Base-by-base conservation (phyloP, 2,113 vertebrate genomes). In the Neogale vison region DNA sequence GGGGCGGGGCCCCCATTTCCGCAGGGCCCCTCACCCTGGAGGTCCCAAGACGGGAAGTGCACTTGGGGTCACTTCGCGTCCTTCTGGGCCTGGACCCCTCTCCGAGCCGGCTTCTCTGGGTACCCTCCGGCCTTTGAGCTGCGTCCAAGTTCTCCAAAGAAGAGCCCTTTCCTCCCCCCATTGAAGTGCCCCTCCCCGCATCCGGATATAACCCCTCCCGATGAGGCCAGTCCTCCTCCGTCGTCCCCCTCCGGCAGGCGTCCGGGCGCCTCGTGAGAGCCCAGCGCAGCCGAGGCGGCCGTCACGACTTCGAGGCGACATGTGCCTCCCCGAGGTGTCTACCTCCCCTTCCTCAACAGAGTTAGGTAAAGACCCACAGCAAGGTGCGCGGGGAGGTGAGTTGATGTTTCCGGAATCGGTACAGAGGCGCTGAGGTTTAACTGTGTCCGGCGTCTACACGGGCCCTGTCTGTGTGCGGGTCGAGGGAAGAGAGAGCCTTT, bases 311-410 rank as follows among this genome's bases (percentile, higher is more conserved):
- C 3, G 15, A 89, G 92, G 87, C 3, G 76, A 82, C 90, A 45
- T 18, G 93, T 90, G 59, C 80, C 85, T 45, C 88, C 42, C 34
- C 1, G 61, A 47, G n/a, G 23, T 23, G 90, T 57, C 57, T 29
- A 0, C 39, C 8, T 59, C 20, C 42, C 76, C 36, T 34, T 34
- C 4, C 65, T 42, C 71, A 11, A n/a, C 36, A 4, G 0, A 50
- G 91, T 81, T 57, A 83, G 96, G 69, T 69, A 55, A 79, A 96
- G 90, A 36, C 31, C 55, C 74, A 2, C 71, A 39, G 6, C 4
- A 4, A 8, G 2, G 59, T 6, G 55, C 14, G 13, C 8, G 4
- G 87, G 69, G 45, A 45, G 57, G 36, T 81, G 77, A 15, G 12
- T 26, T 74, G n/a, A 63, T 42, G 69, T 6, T 15, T 83, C 12